A percentile compares a stretch with the other conserved stretches of the same genome.
Evolutionary conservation across 2,797 vertebrate species (phyloP).

Genomic region (Sandelia bainsii): DNA sequence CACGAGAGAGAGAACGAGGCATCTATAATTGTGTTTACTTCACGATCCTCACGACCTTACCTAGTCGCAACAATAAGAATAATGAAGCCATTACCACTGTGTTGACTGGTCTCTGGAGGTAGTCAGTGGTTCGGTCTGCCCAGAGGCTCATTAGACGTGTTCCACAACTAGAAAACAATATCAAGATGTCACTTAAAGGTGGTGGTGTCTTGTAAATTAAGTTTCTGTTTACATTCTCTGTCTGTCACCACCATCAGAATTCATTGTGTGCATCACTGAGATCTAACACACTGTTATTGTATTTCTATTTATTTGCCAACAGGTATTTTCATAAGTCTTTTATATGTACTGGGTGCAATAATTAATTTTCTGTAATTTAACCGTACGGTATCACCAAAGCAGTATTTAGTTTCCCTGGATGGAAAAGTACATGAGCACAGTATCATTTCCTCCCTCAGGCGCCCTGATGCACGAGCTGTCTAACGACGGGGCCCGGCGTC

Average conservation of each 20-base stretch:
- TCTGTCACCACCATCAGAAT: neutral
- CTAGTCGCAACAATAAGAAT: neutral
- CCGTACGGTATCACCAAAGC: neutral
- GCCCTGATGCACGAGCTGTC: conserved; percentile 99
- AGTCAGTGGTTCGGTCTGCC: too few species aligned
- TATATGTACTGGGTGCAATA: too few species aligned
- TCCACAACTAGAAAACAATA: neutral
- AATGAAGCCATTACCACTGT: too few species aligned
- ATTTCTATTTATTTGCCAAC: too few species aligned
- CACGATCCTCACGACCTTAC: neutral
- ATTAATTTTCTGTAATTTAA: neutral
- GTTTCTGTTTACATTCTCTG: neutral
- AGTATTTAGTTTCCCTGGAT: neutral
- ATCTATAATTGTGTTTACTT: neutral
- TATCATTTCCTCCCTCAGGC: conserved; percentile 78
- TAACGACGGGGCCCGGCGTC: conserved; percentile 94
- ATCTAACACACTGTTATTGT: neutral
- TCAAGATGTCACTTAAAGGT: neutral
- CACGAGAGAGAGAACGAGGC: neutral
- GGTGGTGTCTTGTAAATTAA: neutral
- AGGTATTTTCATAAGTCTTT: too few species aligned
- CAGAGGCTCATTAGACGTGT: neutral
- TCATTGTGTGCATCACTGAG: too few species aligned
- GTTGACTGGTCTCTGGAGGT: neutral
- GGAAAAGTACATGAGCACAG: neutral